A percentile compares a stretch with the other conserved stretches of the same genome.
Evolutionary conservation across 2,113 vertebrate genomes (phyloP).

Genomic region (Neogale vison): DNA sequence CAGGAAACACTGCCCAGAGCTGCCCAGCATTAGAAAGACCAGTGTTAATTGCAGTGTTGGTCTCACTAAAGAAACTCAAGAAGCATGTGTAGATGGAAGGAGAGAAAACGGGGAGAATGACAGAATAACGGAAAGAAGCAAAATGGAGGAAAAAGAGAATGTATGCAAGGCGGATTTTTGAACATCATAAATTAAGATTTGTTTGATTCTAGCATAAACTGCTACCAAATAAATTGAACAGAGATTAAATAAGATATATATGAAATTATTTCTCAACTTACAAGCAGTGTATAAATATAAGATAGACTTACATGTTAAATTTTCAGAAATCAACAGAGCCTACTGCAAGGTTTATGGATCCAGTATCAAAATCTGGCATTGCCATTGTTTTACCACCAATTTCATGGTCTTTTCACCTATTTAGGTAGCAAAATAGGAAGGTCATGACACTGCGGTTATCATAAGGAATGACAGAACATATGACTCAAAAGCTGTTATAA

Average conservation of each 20-base stretch:
- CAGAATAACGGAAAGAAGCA: not conserved
- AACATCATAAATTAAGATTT: not conserved
- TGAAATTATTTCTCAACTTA: not conserved
- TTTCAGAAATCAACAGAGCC: not conserved
- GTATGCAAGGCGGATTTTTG: not conserved
- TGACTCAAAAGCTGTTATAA: not conserved
- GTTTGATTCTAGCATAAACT: not conserved
- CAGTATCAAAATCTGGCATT: not conserved
- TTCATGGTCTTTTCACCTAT: not conserved
- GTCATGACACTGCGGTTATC: not conserved
- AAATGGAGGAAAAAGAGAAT: not conserved
- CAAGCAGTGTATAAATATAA: not conserved
- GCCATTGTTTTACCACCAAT: not conserved
- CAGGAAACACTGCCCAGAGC: not conserved
- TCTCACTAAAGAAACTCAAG: not conserved
- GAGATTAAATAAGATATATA: not conserved
- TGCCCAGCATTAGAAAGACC: not conserved
- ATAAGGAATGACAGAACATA: not conserved
- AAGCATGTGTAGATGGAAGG: not conserved
- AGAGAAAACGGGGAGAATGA: not conserved
- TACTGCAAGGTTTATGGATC: not conserved
- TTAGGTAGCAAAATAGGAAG: not conserved
- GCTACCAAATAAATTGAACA: not conserved
- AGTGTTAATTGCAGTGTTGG: not conserved
- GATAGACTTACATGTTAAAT: not conserved